Evolutionary conservation across 1,140 invertebrate genomes (phyloP).

Genomic region (Adelges cooleyi): DNA sequence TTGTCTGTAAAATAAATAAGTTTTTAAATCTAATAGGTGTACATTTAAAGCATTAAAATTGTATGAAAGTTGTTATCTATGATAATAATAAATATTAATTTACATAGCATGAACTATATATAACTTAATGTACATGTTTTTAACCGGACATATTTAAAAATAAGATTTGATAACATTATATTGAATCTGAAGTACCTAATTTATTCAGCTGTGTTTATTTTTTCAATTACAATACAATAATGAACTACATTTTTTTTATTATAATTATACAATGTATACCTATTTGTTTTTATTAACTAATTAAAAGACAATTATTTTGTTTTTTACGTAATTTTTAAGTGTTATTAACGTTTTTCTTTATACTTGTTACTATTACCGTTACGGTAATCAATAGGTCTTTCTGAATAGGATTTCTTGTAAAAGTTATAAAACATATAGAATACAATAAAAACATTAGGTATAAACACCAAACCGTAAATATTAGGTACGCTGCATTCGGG

Average conservation of each 20-base stretch:
- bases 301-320: not conserved
- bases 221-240: too few species aligned
- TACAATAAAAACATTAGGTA: slow-evolving; percentile 50
- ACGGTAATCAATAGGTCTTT: not conserved
- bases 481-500: slow-evolving; percentile 45
- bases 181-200: too few species aligned
- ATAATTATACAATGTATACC: not conserved
- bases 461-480: slow-evolving; percentile 43
- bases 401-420: slow-evolving; percentile 44
- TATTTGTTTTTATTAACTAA: not conserved
- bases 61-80: not conserved
- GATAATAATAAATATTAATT: not conserved
- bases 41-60: too few species aligned
- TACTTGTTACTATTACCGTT: not conserved
- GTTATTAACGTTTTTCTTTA: not conserved
- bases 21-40: not conserved
- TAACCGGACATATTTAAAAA: too few species aligned
- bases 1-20: not conserved
- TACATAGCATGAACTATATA: not conserved
- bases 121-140: not conserved
- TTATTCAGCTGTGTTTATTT: too few species aligned
- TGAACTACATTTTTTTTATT: too few species aligned
- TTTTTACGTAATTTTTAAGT: too few species aligned
- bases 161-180: too few species aligned
- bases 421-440: slow-evolving; percentile 60